Conservation (phyloP, 1,140 invertebrate species). For the Euura lappo region DNA sequence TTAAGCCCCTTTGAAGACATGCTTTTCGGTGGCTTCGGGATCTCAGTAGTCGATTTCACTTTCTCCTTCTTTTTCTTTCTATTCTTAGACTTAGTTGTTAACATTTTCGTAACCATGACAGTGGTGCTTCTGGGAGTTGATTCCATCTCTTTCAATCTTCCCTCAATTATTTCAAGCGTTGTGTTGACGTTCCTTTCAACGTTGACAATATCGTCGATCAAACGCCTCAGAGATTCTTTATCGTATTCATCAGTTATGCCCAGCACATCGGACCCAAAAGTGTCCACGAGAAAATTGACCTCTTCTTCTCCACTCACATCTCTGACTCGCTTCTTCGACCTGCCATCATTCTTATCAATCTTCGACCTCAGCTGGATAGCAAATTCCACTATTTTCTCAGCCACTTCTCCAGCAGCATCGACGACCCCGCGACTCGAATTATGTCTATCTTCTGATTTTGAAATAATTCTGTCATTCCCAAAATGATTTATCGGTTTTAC, state of each 20-base stretch:
- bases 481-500: too few relatives aligned
- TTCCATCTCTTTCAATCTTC: conserved; percentile 12
- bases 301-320: conserved; percentile 9
- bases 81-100: too few relatives aligned
- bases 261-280: conserved; percentile 15
- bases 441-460: background rate
- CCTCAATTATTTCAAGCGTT: conserved; percentile 31
- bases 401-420: background rate
- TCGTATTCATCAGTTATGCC: conserved; percentile 14
- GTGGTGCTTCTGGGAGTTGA: background rate
- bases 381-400: conserved; percentile 18
- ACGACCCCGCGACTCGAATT: background rate
- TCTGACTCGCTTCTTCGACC: conserved; percentile 10
- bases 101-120: too few relatives aligned
- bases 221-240: conserved; percentile 20
- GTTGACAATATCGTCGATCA: conserved; percentile 28
- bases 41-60: background rate
- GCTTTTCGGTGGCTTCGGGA: background rate
- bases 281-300: conserved; percentile 11
- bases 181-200: conserved; percentile 32
- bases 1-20: background rate
- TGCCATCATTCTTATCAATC: background rate
- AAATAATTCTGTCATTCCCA: too few relatives aligned
- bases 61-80: too few relatives aligned
- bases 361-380: conserved; percentile 12